A percentile compares a stretch with the other conserved stretches of the same genome.
Conservation (phyloP, 1,140 invertebrate species). For the Latrodectus geometricus region DNA sequence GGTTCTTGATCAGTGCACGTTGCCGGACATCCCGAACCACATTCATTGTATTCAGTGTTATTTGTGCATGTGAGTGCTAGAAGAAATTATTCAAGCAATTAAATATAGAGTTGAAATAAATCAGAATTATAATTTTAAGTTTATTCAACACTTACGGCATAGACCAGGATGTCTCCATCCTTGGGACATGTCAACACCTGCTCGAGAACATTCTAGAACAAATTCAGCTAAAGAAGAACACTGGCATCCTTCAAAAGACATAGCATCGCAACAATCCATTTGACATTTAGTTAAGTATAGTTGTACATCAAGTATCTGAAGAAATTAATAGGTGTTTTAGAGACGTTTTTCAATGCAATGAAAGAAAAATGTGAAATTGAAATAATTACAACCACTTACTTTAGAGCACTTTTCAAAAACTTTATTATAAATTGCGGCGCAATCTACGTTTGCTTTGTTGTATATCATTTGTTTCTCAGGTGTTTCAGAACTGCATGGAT, state of each 20-base stretch:
- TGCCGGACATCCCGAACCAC: conserved; percentile 47
- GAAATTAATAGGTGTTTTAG: neutral
- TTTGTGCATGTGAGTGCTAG: conserved; percentile 40
- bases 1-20: conserved; percentile 56
- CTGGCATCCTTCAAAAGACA: conserved; percentile 72
- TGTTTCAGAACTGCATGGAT: conserved; percentile 32
- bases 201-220: conserved; percentile 79
- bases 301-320: conserved; percentile 68
- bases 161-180: conserved; percentile 80
- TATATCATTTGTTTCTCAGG: conserved; percentile 21
- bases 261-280: conserved; percentile 78
- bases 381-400: neutral
- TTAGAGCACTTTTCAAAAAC: conserved; percentile 16
- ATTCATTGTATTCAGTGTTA: conserved; percentile 49
- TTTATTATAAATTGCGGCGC: conserved; percentile 23
- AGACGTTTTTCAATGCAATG: neutral
- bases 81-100: neutral
- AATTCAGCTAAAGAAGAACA: conserved; percentile 83
- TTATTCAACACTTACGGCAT: conserved; percentile 78
- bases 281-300: conserved; percentile 76
- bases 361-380: neutral
- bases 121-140: no score
- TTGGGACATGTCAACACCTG: conserved; percentile 74
- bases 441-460: conserved; percentile 20
- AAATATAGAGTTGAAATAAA: no score